phyloP scores from a whole-genome alignment of 2,113 vertebrate genomes.

The Melanerpes aurifrons region DNA sequence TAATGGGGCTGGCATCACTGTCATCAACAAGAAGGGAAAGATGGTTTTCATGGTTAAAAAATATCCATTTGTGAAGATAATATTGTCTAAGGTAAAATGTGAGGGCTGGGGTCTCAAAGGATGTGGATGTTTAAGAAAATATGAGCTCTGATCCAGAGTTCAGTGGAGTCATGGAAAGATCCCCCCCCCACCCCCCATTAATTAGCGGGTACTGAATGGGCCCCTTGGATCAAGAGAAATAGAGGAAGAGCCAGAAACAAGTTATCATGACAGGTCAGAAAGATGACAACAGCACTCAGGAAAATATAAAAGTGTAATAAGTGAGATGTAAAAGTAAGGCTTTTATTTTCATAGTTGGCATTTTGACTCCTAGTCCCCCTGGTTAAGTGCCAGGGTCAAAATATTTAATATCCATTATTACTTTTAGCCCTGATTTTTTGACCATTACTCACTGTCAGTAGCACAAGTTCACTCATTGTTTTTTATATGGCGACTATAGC shows the following conservation, averaged over 20 bases:
- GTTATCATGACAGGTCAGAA: slow-evolving; percentile 24
- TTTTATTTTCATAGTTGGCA: slow-evolving; percentile 9
- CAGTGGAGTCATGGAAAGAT: slow-evolving; percentile 36
- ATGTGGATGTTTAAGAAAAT: slow-evolving; percentile 30
- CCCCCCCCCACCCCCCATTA: background rate
- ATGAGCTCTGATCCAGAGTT: slow-evolving; percentile 39
- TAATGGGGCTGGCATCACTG: slow-evolving; percentile 32
- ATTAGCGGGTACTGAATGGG: background rate
- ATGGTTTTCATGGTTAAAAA: slow-evolving; percentile 25
- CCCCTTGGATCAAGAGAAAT: slow-evolving; percentile 1
- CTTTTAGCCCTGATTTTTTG: slow-evolving; percentile 13
- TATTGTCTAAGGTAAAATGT: slow-evolving; percentile 32
- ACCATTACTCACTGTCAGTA: slow-evolving; percentile 30
- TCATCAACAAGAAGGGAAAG: slow-evolving; percentile 21
- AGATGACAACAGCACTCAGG: background rate
- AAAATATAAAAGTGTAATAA: slow-evolving; percentile 10
- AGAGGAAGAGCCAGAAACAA: background rate
- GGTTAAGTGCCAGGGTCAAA: background rate
- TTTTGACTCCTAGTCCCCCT: background rate
- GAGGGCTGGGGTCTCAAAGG: slow-evolving; percentile 47
- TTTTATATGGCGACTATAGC: background rate
- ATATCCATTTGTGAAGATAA: slow-evolving; percentile 32
- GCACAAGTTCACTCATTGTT: background rate
- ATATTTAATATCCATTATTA: background rate
- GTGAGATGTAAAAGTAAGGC: background rate